A percentile compares a stretch with the other conserved stretches of the same genome.
Conservation (phyloP, 2,113 vertebrate genomes). For the Taurulus bubalis region DNA sequence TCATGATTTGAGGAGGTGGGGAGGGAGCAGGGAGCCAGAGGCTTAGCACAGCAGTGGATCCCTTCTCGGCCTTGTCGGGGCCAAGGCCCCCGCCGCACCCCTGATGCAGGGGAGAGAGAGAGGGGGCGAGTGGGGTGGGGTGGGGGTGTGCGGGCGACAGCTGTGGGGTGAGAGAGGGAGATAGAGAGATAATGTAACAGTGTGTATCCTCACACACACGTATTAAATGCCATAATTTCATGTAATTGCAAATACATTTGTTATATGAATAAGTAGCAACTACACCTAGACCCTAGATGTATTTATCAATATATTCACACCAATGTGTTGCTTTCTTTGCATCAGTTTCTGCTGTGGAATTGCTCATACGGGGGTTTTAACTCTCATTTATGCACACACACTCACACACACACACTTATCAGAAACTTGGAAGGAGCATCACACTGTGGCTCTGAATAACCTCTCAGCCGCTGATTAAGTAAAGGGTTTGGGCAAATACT, state of each 20-base stretch:
- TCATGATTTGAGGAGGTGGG: constrained; percentile 81
- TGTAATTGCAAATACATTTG: not conserved
- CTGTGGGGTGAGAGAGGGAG: constrained; percentile 69
- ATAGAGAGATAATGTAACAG: constrained; percentile 68
- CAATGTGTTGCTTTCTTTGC: not conserved
- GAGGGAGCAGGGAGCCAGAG: constrained; percentile 78
- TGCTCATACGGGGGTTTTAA: not conserved
- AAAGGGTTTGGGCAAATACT: constrained; percentile 82
- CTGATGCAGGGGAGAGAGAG: constrained; percentile 52
- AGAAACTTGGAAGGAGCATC: constrained; percentile 44
- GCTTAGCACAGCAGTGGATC: constrained; percentile 84
- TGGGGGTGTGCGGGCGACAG: constrained; percentile 62
- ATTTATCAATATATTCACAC: not conserved
- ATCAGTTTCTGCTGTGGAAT: not conserved
- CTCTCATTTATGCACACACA: constrained; percentile 1
- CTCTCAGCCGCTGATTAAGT: constrained; percentile 73
- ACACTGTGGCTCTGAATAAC: constrained; percentile 56
- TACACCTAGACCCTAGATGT: no score
- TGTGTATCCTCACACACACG: constrained; percentile 58
- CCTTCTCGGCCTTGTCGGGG: constrained; percentile 75
- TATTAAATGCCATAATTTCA: constrained; percentile 29
- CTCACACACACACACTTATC: constrained; percentile 11
- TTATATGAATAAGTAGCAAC: not conserved
- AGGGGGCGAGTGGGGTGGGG: constrained; percentile 56
- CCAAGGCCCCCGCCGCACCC: constrained; percentile 72